Base-by-base conservation (phyloP, 2,113 vertebrate species). In the Paradoxurus hermaphroditus region DNA sequence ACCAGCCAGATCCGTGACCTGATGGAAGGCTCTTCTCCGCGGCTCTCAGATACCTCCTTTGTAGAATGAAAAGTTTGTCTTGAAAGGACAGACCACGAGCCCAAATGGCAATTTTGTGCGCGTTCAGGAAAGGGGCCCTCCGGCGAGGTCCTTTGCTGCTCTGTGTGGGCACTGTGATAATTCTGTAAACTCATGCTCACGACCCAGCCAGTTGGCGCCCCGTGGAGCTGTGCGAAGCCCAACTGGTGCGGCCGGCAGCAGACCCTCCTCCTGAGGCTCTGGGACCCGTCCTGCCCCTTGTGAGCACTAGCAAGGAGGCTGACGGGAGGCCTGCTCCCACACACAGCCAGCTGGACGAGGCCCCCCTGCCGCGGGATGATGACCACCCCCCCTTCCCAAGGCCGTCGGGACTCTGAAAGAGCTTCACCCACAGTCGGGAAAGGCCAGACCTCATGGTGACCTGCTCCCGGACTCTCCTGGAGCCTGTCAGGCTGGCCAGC, bases 171-270 rank as follows among this genome's bases (percentile, higher is more conserved):
- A 73, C 12, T 39, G 34, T 46, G 7, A 44, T 46, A 53, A 86
- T 73, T 62, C 78, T 82, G 4, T 78, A 73, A 81, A 16, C 41
- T 89, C 72, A 19, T 44, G 41, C 29, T n/a, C 46, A 36, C n/a
- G 9, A 4, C 4, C 7, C 5, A 62, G 19, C 23, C 49, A 2
- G 1, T 31, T 11, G 11, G 29, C 0, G 0, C 27, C 9, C 7
- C 13, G 4, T 1, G 75, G 79, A 27, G 7, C 15, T n/a, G 67
- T 25, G 3, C 27, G 15, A 70, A 92, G 53, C 36, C 39, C 46
- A 53, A 3, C 36, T 49, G 56, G 31, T 5, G 12, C 0, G 19
- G 34, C 51, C 3, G 1, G 0, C 31, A 63, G 87, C 31, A 44
- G 63, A 65, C 5, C 34, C 39, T 56, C 62, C 0, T 0, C 1